Evolutionary conservation across 2,888 invertebrate genomes (phyloP), one percentile per base, ranked within the genome.

Genomic region (Lasioglossum villosulum): DNA sequence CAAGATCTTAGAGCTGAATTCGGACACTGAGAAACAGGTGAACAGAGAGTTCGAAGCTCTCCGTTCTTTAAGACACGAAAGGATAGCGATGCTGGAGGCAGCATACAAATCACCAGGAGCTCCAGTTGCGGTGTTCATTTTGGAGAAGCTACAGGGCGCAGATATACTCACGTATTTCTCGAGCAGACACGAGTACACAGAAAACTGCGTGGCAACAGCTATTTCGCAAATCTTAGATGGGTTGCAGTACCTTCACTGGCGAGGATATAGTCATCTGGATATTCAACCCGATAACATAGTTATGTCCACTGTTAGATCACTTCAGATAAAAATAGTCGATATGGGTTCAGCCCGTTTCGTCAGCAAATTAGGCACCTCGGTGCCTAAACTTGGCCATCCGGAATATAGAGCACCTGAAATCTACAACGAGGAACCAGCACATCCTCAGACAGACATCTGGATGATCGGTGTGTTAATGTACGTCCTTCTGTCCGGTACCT

Each of bases 221-320:
- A 96, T 99, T 68, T 96, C 97, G 4, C 99, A 99, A 96, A 95
- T 98, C 0, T 95, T 99, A 81, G 98, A 99, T 93, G 99, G 97
- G 0, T 95, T 99, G 0, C 99, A 99, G 95, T 99, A 99, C 95
- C 96, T 99, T 66, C 99, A 99, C 95, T 99, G 99, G 98, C 96
- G 98, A 92, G 99, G 99, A 4, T 97, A 97, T 90, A 98, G 98
- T 91, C 98, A 99, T 95, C 95, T 99, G 86, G 98, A 99, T 94
- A 96, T 99, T 75, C 98, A 99, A 95, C 99, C 99, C 0, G 99
- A 99, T 94, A 99, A 99, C 95, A 96, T 99, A 39, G 98, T 99
- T 4, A 98, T 99, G 97, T 97, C 98, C 1, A 97, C 97, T 0
- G 97, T 98, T 27, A 96, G 98, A 89, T 97, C 97, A 0, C 96